Evolutionary conservation across 2,113 vertebrate species (phyloP).

Genomic region (Neodon shergylaensis): DNA sequence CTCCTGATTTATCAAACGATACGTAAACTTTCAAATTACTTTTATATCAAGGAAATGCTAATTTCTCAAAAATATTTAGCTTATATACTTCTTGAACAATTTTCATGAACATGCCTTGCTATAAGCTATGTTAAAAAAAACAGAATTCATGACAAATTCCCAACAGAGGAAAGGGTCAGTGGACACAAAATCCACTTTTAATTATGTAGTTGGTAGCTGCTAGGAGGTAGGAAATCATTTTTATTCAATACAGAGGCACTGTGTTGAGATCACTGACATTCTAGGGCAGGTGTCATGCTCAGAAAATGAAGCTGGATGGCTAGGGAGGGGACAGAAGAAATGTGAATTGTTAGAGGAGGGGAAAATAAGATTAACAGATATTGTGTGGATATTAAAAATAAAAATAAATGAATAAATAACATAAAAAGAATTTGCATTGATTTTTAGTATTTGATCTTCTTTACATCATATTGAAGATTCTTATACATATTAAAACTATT

Average conservation of each 20-base stretch:
- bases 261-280: neutral
- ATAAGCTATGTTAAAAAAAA: neutral
- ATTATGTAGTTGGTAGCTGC: neutral
- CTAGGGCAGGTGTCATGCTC: neutral
- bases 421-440: neutral
- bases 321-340: too few relatives aligned
- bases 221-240: neutral
- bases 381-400: neutral
- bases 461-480: neutral
- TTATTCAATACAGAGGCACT: neutral
- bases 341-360: neutral
- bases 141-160: neutral
- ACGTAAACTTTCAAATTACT: neutral
- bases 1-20: slow-evolving; percentile 16
- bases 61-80: slow-evolving; percentile 17
- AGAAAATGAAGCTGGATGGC: neutral
- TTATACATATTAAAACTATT: neutral
- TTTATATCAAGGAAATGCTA: neutral
- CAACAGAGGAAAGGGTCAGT: neutral
- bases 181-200: neutral
- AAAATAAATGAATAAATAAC: too few relatives aligned
- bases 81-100: neutral
- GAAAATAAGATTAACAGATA: neutral
- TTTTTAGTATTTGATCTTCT: slow-evolving; percentile 23
- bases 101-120: neutral